Conservation (phyloP, 1,140 invertebrate genomes). For the Drosophila biarmipes region DNA sequence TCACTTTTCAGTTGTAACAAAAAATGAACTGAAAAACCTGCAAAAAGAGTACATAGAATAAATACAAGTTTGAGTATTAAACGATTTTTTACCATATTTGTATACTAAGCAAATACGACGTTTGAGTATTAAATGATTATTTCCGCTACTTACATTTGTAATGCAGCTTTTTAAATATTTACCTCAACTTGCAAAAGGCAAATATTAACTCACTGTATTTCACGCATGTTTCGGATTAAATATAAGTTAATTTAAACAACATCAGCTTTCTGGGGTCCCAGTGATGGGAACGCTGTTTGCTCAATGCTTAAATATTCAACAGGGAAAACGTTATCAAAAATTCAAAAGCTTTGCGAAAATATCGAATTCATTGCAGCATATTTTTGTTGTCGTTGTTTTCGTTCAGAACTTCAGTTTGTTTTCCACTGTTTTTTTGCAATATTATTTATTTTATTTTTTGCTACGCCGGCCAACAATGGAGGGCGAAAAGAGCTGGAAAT, state of each 20-base stretch:
- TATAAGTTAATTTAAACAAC: constrained; percentile 38
- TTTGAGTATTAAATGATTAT: background rate
- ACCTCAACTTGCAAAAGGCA: constrained; percentile 1
- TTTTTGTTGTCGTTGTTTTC: constrained; percentile 32
- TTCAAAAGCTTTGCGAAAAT: constrained; percentile 53
- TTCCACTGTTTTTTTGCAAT: constrained; percentile 16
- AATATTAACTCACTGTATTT: constrained; percentile 35
- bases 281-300: constrained; percentile 42
- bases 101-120: background rate
- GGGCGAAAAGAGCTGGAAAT: constrained; percentile 22
- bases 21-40: too few relatives aligned
- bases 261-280: constrained; percentile 11
- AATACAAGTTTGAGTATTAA: background rate
- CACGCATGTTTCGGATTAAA: constrained; percentile 43
- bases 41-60: background rate
- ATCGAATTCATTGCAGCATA: constrained; percentile 44
- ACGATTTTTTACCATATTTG: too few relatives aligned
- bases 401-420: constrained; percentile 19
- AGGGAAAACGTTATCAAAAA: constrained; percentile 60
- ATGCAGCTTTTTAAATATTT: constrained; percentile 25
- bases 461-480: constrained; percentile 14
- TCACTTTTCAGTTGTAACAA: too few relatives aligned
- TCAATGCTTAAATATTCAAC: constrained; percentile 48
- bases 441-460: constrained; percentile 31
- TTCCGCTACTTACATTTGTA: background rate